A percentile compares a stretch with the other conserved stretches of the same genome.
Conservation (phyloP, 2,888 invertebrate species). For the Calephelis perditalis region DNA sequence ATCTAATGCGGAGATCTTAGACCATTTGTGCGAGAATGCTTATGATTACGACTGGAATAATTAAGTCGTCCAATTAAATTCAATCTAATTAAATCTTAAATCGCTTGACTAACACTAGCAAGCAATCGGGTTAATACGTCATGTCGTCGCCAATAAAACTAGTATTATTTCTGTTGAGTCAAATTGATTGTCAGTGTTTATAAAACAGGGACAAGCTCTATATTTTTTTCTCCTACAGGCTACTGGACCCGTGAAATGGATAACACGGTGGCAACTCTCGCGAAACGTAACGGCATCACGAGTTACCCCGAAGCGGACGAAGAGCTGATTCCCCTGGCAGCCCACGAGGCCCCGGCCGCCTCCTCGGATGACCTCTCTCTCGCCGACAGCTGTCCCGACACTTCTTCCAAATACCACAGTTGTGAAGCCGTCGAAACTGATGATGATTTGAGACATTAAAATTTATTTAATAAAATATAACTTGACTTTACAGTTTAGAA, state of each 20-base stretch:
- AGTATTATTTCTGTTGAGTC: no score
- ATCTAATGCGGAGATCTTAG: no score
- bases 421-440: slow-evolving; percentile 85
- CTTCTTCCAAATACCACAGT: slow-evolving; percentile 86
- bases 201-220: no score
- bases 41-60: not conserved
- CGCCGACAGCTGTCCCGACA: slow-evolving; percentile 85
- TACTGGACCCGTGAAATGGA: slow-evolving; percentile 54
- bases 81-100: not conserved
- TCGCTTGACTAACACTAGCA: not conserved
- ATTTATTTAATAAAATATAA: not conserved
- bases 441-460: slow-evolving; percentile 61
- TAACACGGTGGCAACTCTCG: slow-evolving; percentile 28
- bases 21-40: no score
- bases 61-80: not conserved
- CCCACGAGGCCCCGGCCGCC: slow-evolving; percentile 70
- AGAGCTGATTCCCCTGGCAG: slow-evolving; percentile 83
- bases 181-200: no score
- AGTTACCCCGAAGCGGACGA: slow-evolving; percentile 51
- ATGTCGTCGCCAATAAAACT: not conserved
- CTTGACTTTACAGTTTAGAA: no score
- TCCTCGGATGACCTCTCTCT: slow-evolving; percentile 82
- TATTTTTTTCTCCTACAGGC: slow-evolving; percentile 35
- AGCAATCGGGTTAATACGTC: not conserved
- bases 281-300: slow-evolving; percentile 47